A percentile compares a stretch with the other conserved stretches of the same genome.
Conservation (phyloP, 2,113 vertebrate species). For the Podilymbus podiceps region DNA sequence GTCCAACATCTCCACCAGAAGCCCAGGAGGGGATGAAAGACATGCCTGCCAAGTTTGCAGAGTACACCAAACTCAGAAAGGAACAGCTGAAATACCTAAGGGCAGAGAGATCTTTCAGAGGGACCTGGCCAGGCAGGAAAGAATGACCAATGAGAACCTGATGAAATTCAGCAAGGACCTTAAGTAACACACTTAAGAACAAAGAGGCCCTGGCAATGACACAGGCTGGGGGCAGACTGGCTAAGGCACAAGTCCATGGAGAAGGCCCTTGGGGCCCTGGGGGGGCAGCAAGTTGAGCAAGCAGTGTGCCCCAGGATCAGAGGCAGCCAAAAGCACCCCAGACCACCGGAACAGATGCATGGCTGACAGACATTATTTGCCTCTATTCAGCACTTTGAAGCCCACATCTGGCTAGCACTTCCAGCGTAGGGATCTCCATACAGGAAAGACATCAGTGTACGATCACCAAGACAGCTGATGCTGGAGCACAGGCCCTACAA, state of each 20-base stretch:
- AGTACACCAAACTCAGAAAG: neutral
- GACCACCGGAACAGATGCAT: neutral
- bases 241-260: neutral
- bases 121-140: neutral
- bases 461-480: neutral
- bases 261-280: neutral
- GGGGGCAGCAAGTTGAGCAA: neutral
- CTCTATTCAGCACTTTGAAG: neutral
- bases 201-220: neutral
- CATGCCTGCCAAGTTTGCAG: neutral
- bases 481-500: neutral
- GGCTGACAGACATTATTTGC: neutral
- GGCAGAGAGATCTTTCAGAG: neutral
- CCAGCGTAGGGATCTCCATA: neutral
- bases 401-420: neutral
- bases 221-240: neutral
- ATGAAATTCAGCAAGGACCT: neutral
- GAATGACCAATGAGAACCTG: neutral
- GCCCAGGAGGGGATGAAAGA: neutral
- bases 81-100: neutral
- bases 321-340: neutral
- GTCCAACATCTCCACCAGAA: neutral
- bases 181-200: neutral
- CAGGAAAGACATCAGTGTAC: neutral
- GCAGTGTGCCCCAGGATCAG: neutral